Conservation (phyloP, 2,113 vertebrate genomes). For the Chinchilla lanigera region DNA sequence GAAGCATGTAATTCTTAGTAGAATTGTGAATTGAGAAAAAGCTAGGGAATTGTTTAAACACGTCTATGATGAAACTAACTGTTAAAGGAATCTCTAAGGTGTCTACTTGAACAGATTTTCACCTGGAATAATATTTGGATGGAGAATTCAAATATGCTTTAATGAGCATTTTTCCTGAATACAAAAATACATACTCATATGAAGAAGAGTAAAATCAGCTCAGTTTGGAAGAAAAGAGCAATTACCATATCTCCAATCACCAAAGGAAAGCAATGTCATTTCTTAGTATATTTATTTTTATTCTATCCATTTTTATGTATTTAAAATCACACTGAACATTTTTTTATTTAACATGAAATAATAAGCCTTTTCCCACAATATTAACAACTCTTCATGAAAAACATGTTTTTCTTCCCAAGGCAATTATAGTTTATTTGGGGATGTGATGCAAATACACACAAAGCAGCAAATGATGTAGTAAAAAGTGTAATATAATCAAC, state of each 20-base stretch:
- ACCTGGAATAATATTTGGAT: constrained; percentile 25
- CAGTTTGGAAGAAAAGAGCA: neutral
- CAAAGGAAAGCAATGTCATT: neutral
- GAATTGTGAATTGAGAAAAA: constrained; percentile 58
- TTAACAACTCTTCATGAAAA: constrained; percentile 57
- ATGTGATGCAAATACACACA: neutral
- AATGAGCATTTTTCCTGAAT: neutral
- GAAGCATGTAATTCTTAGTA: constrained; percentile 47
- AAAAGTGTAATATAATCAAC: neutral
- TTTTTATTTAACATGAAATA: constrained; percentile 64
- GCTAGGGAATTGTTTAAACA: constrained; percentile 40
- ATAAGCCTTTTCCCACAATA: constrained; percentile 63
- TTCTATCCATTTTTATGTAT: constrained; percentile 28
- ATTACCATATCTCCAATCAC: neutral
- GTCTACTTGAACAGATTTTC: neutral
- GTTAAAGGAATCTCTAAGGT: constrained; percentile 53
- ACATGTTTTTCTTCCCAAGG: constrained; percentile 26
- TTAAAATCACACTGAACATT: constrained; percentile 1
- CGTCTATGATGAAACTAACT: constrained; percentile 19
- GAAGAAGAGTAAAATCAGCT: neutral
- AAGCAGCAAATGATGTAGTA: neutral
- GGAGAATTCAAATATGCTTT: constrained; percentile 37
- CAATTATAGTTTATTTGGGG: constrained; percentile 28
- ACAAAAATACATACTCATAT: neutral
- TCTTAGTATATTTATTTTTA: constrained; percentile 27